Evolutionary conservation across 2,888 invertebrate species (phyloP), one percentile per base, ranked within the genome.

Genomic region (Acrocera orbiculus): DNA sequence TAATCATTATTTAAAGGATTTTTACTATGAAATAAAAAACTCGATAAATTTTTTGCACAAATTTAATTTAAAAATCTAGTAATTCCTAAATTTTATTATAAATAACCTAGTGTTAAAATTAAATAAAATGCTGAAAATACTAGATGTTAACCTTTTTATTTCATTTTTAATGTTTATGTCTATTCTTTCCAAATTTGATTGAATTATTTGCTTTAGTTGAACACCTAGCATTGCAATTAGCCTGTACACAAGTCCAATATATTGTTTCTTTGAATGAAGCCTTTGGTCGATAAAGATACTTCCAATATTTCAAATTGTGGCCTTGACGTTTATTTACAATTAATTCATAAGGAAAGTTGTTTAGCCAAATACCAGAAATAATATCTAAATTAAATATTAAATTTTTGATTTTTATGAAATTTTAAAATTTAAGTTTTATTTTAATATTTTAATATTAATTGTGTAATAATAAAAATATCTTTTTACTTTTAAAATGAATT

Each of bases 191-290:
- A 26, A 48, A 44, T 41, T 47, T 48, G 6, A 50, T 43, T 4
- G 22, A 27, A 7, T 40, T 39, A 15, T 43, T 35, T 6, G 37
- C 34, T 26, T 43, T 43, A 22, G 46, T 47, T 5, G 44, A 36
- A 31, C 47, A 47, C 19, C 49, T 39, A 14, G 48, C 45, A 5
- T 32, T 31, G 35, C 49, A 50, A 30, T 43, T 43, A 9, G 37
- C 27, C 13, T 32, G 14, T 15, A 37, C 34, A 37, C 49, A 50
- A 23, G 46, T 40, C 49, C 49, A 50, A 40, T 48, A 46, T 4
- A 40, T 43, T 6, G 40, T 41, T 5, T 45, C 43, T 35, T 43
- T 45, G 36, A 44, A 47, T n/a, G 42, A 37, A 1, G 46, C 47
- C 32, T 48, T 48, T 30, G 43, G 46, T 5, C 43, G 39, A 36